Base-by-base conservation (phyloP, 2,888 invertebrate genomes). In the Mylabris sibirica region DNA sequence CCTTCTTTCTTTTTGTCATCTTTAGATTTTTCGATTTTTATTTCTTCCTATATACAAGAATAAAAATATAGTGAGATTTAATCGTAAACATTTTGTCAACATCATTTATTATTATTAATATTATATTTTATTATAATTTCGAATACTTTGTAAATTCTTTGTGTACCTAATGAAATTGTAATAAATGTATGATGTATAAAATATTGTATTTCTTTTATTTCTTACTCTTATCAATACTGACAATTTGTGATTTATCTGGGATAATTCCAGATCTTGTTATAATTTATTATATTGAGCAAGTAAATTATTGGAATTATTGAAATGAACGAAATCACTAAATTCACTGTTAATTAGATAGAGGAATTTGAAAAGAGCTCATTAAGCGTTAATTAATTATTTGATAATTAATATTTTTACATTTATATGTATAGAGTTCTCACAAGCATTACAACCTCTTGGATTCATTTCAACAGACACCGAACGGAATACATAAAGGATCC, bases 141-240 rank as follows among this genome's bases (percentile, higher is more conserved):
- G 77, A 77, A 75, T 80, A 79, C 79, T 81, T 82, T 83, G 83
- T 83, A 83, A 83, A 83, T 82, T 83, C 75, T 82, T 81, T 82
- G 81, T 83, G 82, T 83, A 82, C 81, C 81, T 82, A 81, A 79
- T 76, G 73, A 76, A 75, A 78, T 75, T 80, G 78, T 80, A 81
- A 81, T 81, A 80, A 81, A 81, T 79, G 79, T 80, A 80, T 77
- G 78, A 77, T 78, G 77, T 79, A 80, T 73, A 79, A 65, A 24
- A 3, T 8, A 14, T 65, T n/a, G 24, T 24, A 41, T 64, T 59
- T 64, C 26, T 53, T 57, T 67, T 17, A n/a, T 64, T 65, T 41
- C 41, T 41, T 41, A 12, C 35, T 35, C 1, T 35, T 35, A 14
- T 41, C 30, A 30, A 30, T 30, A 30, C 30, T 8, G 30, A 30